phyloP scores from a whole-genome alignment of 1,140 invertebrate genomes.

The Drosophila baimaii region DNA sequence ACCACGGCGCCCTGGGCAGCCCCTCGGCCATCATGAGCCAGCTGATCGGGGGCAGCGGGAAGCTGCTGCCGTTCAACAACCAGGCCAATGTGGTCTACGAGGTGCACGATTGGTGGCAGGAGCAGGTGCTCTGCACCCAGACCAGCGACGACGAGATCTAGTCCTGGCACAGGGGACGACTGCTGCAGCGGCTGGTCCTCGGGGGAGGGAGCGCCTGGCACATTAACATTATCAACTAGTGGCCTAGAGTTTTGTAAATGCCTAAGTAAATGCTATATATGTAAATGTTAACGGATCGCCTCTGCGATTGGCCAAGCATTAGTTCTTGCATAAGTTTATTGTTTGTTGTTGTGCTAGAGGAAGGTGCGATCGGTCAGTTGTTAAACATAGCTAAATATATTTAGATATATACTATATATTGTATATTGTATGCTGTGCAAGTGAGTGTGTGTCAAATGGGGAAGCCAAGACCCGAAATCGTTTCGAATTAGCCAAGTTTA shows the following conservation, averaged over 20 bases:
- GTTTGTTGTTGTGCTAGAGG: conserved; percentile 59
- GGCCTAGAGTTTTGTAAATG: conserved; percentile 57
- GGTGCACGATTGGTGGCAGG: conserved; percentile 88
- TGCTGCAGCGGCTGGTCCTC: no score
- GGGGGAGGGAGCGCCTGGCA: conserved; percentile 2
- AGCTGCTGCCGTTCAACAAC: conserved; percentile 82
- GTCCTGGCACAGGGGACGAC: neutral
- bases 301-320: conserved; percentile 27
- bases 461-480: conserved; percentile 6
- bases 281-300: conserved; percentile 48
- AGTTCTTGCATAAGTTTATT: conserved; percentile 32
- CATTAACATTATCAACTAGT: conserved; percentile 57
- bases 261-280: conserved; percentile 35
- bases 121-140: conserved; percentile 87
- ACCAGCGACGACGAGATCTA: conserved; percentile 86
- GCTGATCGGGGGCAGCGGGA: conserved; percentile 81
- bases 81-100: conserved; percentile 86
- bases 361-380: conserved; percentile 33
- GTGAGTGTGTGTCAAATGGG: neutral
- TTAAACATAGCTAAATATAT: conserved; percentile 58
- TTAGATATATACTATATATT: conserved; percentile 50
- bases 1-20: conserved; percentile 62
- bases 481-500: conserved; percentile 36
- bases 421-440: conserved; percentile 24
- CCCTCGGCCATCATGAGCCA: conserved; percentile 78